Percentiles rank a stretch among this genome's conserved stretches.
Conservation (phyloP, 2,888 invertebrate genomes). For the Glyphotaelius pellucidus region DNA sequence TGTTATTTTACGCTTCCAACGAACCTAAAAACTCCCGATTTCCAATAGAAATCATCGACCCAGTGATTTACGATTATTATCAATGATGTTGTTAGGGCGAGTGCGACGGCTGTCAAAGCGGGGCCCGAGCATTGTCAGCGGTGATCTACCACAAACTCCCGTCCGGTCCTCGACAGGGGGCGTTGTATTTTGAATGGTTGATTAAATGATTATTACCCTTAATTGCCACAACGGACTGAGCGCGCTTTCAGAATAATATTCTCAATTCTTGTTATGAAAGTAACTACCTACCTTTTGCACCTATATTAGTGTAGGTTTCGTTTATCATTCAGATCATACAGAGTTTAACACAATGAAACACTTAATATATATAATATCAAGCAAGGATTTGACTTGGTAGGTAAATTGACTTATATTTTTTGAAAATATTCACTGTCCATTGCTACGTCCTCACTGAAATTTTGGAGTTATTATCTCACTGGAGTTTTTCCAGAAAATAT, state of each 20-base stretch:
- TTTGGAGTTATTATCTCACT: too few species aligned
- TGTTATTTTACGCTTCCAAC: neutral
- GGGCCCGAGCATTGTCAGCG: slow-evolving; percentile 15
- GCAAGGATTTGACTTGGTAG: too few species aligned
- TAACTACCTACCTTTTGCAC: neutral
- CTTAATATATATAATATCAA: too few species aligned
- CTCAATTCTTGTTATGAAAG: neutral
- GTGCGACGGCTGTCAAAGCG: neutral
- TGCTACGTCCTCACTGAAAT: too few species aligned
- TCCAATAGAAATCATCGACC: neutral
- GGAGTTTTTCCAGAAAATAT: too few species aligned
- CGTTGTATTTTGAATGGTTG: slow-evolving; percentile 35
- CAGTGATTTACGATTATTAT: neutral
- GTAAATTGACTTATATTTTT: too few species aligned
- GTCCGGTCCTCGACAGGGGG: neutral
- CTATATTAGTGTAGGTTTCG: neutral
- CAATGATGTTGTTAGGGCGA: neutral
- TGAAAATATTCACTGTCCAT: too few species aligned
- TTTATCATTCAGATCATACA: neutral
- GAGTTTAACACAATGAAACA: neutral
- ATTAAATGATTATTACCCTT: slow-evolving; percentile 12
- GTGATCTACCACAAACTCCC: neutral
- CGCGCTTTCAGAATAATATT: neutral
- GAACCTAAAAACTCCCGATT: neutral
- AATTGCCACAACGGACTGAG: neutral